These are phyloP conservation scores for Aplocera efformata DNA, from an alignment of 2,888 invertebrate genomes.

Conservation along the genomic window DNA sequence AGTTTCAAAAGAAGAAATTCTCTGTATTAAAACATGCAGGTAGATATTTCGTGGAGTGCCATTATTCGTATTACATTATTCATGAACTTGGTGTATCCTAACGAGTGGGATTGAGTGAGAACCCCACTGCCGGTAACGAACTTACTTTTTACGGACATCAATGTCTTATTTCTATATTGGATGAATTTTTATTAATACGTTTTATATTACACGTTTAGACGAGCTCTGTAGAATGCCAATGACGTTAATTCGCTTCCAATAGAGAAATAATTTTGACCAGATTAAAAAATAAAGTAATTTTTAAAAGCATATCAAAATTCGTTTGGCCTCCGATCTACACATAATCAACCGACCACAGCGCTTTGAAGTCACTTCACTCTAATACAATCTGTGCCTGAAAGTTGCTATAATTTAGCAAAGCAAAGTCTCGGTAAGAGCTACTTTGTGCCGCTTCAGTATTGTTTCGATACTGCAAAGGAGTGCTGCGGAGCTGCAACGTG, in stretches of 20 bases:
- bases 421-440: slow-evolving; percentile 18
- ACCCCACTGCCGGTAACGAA: slow-evolving; percentile 70
- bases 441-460: slow-evolving; percentile 30
- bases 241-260: slow-evolving; percentile 4
- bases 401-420: slow-evolving; percentile 33
- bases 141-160: slow-evolving; percentile 57
- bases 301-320: too few relatives aligned
- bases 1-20: slow-evolving; percentile 62
- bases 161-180: slow-evolving; percentile 50
- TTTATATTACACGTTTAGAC: slow-evolving; percentile 16
- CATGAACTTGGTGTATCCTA: slow-evolving; percentile 68
- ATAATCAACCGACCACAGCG: slow-evolving; percentile 43
- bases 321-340: too few relatives aligned
- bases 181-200: slow-evolving; percentile 23
- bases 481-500: background rate
- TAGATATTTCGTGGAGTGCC: slow-evolving; percentile 62
- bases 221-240: slow-evolving; percentile 15
- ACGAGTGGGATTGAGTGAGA: slow-evolving; percentile 65
- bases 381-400: slow-evolving; percentile 20
- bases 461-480: slow-evolving; percentile 25
- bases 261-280: background rate
- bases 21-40: slow-evolving; percentile 67
- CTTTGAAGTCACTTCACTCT: slow-evolving; percentile 34
- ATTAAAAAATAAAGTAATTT: too few relatives aligned
- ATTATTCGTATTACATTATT: slow-evolving; percentile 74